Evolutionary conservation across 2,888 invertebrate species (phyloP).

Genomic region (Tipula helvola): DNA sequence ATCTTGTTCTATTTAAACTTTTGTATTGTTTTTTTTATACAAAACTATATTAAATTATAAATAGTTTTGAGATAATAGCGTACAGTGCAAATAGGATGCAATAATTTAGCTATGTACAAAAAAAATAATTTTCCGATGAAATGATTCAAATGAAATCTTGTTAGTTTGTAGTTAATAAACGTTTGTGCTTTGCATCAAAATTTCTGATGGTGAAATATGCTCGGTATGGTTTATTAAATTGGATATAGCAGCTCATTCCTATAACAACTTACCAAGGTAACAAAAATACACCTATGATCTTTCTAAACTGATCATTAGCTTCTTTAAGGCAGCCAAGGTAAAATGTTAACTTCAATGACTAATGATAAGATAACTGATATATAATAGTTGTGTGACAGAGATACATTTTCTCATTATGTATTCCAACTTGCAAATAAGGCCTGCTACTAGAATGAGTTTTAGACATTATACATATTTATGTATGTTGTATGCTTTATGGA

Average conservation of each 20-base stretch:
- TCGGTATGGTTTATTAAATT: no score
- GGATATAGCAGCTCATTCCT: no score
- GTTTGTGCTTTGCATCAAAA: no score
- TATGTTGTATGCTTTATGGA: neutral
- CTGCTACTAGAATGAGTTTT: neutral
- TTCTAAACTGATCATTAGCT: neutral
- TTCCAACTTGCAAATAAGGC: neutral
- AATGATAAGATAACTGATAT: neutral
- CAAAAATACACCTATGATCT: no score
- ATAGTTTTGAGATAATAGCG: neutral
- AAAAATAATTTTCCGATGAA: neutral
- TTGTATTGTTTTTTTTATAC: neutral
- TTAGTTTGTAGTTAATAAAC: no score
- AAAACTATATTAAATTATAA: neutral
- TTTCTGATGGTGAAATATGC: no score
- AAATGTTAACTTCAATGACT: neutral
- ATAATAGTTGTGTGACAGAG: no score
- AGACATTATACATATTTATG: neutral
- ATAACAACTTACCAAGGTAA: no score
- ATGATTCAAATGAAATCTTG: neutral
- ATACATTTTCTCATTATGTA: neutral
- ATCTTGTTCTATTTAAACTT: slow-evolving; percentile 4
- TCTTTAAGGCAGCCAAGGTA: neutral
- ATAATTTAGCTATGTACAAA: neutral
- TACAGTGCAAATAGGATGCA: neutral